Evolutionary conservation across 1,140 invertebrate genomes (phyloP).

Genomic region (Brachionus sp.): DNA sequence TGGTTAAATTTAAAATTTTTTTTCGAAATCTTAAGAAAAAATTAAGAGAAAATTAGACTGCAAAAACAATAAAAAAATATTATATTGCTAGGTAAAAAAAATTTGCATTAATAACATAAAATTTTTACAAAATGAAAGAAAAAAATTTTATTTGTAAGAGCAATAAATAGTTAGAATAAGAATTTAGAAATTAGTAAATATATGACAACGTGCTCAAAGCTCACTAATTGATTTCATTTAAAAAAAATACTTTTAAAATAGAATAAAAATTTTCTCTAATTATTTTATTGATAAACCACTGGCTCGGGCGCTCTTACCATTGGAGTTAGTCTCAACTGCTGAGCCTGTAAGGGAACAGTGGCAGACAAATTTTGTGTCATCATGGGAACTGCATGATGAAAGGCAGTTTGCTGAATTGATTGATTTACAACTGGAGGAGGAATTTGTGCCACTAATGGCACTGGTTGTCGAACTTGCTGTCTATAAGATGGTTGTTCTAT

Average conservation of each 20-base stretch:
- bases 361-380: neutral
- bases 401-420: neutral
- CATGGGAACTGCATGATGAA: neutral
- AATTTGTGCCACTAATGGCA: neutral
- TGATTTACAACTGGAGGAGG: neutral
- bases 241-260: neutral
- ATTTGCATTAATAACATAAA: too few species aligned
- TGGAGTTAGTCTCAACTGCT: neutral
- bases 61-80: too few species aligned
- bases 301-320: neutral
- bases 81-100: too few species aligned
- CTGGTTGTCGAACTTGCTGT: neutral
- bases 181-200: too few species aligned
- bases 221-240: neutral
- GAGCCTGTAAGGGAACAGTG: neutral
- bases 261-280: neutral
- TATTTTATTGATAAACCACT: neutral
- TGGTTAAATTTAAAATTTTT: too few species aligned
- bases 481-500: neutral
- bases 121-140: too few species aligned
- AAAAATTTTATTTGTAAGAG: too few species aligned
- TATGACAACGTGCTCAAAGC: too few species aligned
- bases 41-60: too few species aligned
- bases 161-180: too few species aligned
- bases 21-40: too few species aligned